Evolutionary conservation across 2,888 invertebrate species (phyloP).

Genomic region (Tuta absoluta): DNA sequence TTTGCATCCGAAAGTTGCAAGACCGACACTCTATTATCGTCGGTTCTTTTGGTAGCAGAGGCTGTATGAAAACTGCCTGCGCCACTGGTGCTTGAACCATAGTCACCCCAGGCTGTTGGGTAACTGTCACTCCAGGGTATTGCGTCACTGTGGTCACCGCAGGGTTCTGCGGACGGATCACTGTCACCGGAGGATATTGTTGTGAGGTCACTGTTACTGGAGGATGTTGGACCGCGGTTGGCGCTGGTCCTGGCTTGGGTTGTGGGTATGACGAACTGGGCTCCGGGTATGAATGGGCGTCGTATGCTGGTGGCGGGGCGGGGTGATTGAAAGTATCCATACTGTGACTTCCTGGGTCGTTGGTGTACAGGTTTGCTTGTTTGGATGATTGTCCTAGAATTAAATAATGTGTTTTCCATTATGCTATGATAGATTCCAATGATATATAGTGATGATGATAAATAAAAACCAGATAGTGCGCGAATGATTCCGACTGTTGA

Average conservation of each 20-base stretch:
- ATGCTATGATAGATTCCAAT: neutral
- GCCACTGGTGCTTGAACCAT: neutral
- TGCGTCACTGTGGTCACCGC: neutral
- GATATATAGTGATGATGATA: no score
- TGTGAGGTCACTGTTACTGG: neutral
- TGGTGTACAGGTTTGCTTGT: neutral
- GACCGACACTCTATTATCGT: slow-evolving; percentile 35
- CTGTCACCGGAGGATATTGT: neutral
- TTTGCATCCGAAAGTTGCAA: slow-evolving; percentile 68
- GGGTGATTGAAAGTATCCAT: slow-evolving; percentile 2
- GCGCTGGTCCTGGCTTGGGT: neutral
- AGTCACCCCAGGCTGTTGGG: neutral
- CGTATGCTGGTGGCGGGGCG: neutral
- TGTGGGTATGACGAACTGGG: neutral
- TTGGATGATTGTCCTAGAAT: neutral
- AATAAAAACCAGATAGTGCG: no score
- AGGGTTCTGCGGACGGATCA: neutral
- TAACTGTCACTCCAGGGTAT: neutral
- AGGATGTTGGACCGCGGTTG: neutral
- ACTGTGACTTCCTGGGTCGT: neutral
- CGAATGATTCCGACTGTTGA: no score
- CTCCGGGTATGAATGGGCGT: neutral
- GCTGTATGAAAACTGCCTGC: neutral
- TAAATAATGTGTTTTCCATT: neutral
- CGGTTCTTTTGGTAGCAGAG: neutral